Evolutionary conservation across 2,888 invertebrate species (phyloP).

Genomic region (Cynaeus angustus): DNA sequence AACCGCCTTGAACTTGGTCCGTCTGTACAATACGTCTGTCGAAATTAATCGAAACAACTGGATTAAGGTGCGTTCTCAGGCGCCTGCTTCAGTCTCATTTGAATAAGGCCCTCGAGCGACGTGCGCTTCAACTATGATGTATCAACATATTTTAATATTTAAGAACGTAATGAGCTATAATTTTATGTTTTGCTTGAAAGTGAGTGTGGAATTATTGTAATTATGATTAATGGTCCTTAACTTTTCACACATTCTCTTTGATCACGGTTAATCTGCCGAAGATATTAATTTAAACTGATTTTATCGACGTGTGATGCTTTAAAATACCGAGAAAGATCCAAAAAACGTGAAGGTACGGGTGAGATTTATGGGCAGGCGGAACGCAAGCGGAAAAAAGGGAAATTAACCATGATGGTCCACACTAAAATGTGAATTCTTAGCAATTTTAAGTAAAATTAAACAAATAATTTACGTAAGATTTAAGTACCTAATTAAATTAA

Average conservation of each 20-base stretch:
- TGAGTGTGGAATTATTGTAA: slow-evolving; percentile 63
- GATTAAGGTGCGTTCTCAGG: slow-evolving; percentile 51
- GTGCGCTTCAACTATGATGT: slow-evolving; percentile 58
- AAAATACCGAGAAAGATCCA: slow-evolving; percentile 31
- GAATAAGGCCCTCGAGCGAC: slow-evolving; percentile 57
- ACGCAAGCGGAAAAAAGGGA: background rate
- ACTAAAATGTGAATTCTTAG: too few relatives aligned
- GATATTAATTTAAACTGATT: slow-evolving; percentile 59
- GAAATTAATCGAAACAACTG: slow-evolving; percentile 36
- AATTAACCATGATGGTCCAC: too few relatives aligned
- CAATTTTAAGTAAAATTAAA: too few relatives aligned
- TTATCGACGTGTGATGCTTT: slow-evolving; percentile 45
- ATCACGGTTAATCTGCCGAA: slow-evolving; percentile 60
- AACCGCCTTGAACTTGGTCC: slow-evolving; percentile 29
- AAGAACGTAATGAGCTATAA: slow-evolving; percentile 64
- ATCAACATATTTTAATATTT: slow-evolving; percentile 67
- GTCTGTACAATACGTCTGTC: slow-evolving; percentile 12
- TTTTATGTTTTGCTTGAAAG: slow-evolving; percentile 63
- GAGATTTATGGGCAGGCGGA: slow-evolving; percentile 17
- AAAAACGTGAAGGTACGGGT: background rate
- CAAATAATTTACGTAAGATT: too few relatives aligned
- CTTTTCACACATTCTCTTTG: slow-evolving; percentile 60
- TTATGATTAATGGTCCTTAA: slow-evolving; percentile 63
- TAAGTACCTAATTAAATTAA: too few relatives aligned
- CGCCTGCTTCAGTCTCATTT: slow-evolving; percentile 55